Conservation (phyloP, 1,140 invertebrate species). For the Brachystomella parvula region DNA sequence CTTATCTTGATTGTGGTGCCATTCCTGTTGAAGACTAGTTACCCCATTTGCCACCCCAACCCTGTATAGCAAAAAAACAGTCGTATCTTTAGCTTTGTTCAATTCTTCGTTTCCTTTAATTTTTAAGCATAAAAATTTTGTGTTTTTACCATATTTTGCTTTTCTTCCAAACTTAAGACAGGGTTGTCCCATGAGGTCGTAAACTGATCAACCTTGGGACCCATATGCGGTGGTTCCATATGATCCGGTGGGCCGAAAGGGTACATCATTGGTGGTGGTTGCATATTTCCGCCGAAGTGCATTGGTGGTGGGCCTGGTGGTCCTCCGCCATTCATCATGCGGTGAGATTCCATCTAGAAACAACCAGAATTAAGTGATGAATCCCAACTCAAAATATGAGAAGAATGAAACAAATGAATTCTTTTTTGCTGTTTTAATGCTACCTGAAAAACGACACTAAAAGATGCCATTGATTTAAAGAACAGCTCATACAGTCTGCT, state of each 20-base stretch:
- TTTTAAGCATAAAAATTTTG: neutral
- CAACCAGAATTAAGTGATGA: conserved; percentile 8
- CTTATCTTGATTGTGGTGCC: too few relatives aligned
- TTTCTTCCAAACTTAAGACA: conserved; percentile 28
- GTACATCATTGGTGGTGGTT: conserved; percentile 24
- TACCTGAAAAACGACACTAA: too few relatives aligned
- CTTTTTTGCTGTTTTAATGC: too few relatives aligned
- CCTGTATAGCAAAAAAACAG: neutral
- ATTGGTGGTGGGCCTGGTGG: conserved; percentile 18
- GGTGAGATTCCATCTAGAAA: conserved; percentile 24
- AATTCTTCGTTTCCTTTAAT: neutral
- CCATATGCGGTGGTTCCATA: conserved; percentile 17
- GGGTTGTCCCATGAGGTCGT: conserved; percentile 20
- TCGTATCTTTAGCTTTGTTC: neutral
- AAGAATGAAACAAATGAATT: neutral
- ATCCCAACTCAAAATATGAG: neutral
- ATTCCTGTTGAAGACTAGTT: too few relatives aligned
- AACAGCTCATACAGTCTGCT: too few relatives aligned
- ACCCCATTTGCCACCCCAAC: neutral
- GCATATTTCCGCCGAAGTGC: conserved; percentile 27
- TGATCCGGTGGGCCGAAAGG: conserved; percentile 28
- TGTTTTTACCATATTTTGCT: conserved; percentile 22
- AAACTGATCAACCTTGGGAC: conserved; percentile 26
- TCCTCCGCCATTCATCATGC: conserved; percentile 31
- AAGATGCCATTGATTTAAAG: too few relatives aligned